Conservation (phyloP, 2,113 vertebrate species). For the Gadus macrocephalus region DNA sequence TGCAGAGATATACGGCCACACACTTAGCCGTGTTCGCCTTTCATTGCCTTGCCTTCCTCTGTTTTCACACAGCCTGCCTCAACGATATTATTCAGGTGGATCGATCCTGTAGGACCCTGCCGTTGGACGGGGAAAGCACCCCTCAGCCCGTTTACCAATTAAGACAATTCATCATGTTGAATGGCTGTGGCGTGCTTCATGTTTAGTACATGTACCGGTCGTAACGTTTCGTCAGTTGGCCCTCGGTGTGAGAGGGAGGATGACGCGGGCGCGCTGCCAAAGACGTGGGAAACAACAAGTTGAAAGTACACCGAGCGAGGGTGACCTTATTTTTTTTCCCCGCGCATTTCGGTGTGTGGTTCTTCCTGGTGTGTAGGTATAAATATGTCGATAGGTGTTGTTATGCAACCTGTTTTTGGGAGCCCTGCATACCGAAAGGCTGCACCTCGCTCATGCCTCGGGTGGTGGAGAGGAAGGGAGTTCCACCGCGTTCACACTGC, state of each 20-base stretch:
- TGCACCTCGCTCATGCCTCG: background rate
- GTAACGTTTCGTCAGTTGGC: too few species aligned
- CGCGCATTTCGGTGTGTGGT: background rate
- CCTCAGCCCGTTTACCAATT: conserved; percentile 15
- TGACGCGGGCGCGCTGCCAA: background rate
- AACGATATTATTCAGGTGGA: conserved; percentile 41
- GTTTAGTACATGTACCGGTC: conserved; percentile 3
- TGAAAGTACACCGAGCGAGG: too few species aligned
- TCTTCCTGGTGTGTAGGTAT: background rate
- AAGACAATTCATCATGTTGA: conserved; percentile 27
- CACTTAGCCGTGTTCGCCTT: conserved; percentile 46
- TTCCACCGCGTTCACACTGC: background rate
- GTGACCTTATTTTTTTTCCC: too few species aligned
- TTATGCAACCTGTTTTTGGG: conserved; percentile 5
- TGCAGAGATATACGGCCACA: conserved; percentile 36
- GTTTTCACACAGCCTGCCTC: conserved; percentile 35
- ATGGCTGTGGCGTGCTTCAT: conserved; percentile 23
- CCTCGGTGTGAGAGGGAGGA: background rate
- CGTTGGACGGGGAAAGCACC: conserved; percentile 5
- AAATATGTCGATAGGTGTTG: background rate
- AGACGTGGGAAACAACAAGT: background rate
- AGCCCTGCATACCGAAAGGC: background rate
- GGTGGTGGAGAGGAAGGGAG: background rate
- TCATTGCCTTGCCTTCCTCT: conserved; percentile 29
- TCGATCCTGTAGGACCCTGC: conserved; percentile 31